A percentile compares a stretch with the other conserved stretches of the same genome.
Conservation (phyloP, 2,797 vertebrate genomes). For the Neomorphus geoffroyi region DNA sequence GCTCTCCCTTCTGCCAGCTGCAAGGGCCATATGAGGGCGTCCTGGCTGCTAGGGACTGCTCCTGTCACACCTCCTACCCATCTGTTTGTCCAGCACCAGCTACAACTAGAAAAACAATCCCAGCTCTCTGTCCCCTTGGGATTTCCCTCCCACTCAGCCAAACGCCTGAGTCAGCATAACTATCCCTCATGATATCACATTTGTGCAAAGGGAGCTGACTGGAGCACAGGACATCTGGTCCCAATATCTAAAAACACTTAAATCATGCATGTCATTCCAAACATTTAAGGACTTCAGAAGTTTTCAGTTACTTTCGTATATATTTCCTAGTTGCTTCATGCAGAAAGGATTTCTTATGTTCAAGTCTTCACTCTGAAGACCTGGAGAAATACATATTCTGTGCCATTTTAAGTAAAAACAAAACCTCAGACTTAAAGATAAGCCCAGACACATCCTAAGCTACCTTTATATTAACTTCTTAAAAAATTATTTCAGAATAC, state of each 20-base stretch:
- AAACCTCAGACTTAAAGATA: neutral
- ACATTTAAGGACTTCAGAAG: slow-evolving; percentile 53
- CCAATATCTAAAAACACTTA: slow-evolving; percentile 62
- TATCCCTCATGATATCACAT: slow-evolving; percentile 17
- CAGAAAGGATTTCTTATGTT: slow-evolving; percentile 9
- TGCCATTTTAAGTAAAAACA: neutral
- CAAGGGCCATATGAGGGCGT: slow-evolving; percentile 21
- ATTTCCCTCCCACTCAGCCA: slow-evolving; percentile 25
- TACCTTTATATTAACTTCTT: neutral
- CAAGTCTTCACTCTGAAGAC: neutral
- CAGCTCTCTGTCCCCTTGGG: neutral
- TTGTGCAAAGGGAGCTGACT: neutral
- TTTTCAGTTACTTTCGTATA: slow-evolving; percentile 38
- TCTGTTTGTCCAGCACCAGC: neutral
- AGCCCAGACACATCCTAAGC: neutral
- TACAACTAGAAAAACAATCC: slow-evolving; percentile 32
- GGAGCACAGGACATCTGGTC: slow-evolving; percentile 56
- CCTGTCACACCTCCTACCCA: slow-evolving; percentile 1
- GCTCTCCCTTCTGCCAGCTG: neutral
- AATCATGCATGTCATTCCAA: slow-evolving; percentile 63
- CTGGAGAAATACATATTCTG: neutral
- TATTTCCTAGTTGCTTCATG: neutral
- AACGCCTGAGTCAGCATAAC: slow-evolving; percentile 37
- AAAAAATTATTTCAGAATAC: neutral
- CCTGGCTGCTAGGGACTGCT: neutral